Percentiles rank a stretch among this genome's conserved stretches.
Conservation (phyloP, 92 coral and sea anemone species). For the Phenganax marumi region DNA sequence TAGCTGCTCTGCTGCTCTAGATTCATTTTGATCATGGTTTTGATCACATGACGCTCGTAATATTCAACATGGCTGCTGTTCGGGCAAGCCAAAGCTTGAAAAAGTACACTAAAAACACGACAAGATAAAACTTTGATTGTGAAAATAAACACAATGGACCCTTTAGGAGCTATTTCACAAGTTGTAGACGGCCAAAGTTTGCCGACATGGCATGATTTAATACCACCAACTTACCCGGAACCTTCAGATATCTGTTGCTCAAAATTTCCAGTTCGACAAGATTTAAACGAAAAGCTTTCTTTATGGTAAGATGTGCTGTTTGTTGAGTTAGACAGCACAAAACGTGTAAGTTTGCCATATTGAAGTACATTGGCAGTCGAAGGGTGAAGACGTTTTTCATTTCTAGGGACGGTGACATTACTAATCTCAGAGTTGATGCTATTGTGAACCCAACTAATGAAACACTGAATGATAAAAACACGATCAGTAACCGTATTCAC, state of each 20-base stretch:
- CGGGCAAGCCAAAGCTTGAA: not conserved
- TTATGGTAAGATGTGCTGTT: constrained; percentile 67
- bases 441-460: constrained; percentile 96
- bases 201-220: constrained; percentile 79
- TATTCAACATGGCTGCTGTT: constrained; percentile 38
- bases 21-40: not conserved
- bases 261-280: constrained; percentile 75
- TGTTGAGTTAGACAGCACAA: no score
- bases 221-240: constrained; percentile 43
- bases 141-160: constrained; percentile 66
- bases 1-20: not conserved
- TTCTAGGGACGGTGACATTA: constrained; percentile 84
- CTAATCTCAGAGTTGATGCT: constrained; percentile 72
- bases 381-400: not conserved
- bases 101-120: not conserved
- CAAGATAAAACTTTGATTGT: not conserved
- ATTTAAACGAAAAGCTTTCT: constrained; percentile 74
- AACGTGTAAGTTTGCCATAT: not conserved
- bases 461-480: constrained; percentile 68
- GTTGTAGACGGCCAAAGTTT: constrained; percentile 67
- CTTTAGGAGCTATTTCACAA: constrained; percentile 79
- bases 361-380: not conserved
- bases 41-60: constrained; percentile 7
- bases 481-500: constrained; percentile 78
- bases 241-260: constrained; percentile 28